phyloP scores from a whole-genome alignment of 2,888 invertebrate species.

The Pterostichus madidus region DNA sequence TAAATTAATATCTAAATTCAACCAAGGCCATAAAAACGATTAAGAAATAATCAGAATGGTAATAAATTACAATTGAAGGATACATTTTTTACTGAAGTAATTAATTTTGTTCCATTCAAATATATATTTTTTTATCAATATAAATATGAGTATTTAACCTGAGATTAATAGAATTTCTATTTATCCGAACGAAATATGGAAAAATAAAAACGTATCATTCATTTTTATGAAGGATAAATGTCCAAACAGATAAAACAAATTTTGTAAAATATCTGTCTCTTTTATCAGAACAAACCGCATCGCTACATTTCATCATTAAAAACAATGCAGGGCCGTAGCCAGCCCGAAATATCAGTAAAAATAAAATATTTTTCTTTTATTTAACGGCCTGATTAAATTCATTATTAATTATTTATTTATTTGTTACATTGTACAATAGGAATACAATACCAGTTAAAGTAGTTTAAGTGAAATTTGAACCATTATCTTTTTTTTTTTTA shows the following conservation, averaged over 20 bases:
- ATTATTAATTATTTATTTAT: too few relatives aligned
- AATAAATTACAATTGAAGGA: background rate
- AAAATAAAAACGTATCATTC: constrained; percentile 33
- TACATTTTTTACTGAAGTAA: background rate
- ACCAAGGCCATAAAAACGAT: background rate
- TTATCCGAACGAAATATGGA: constrained; percentile 7
- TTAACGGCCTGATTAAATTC: too few relatives aligned
- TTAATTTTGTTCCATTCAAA: background rate
- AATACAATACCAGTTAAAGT: too few relatives aligned
- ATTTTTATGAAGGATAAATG: constrained; percentile 32
- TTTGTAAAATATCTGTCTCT: constrained; percentile 32
- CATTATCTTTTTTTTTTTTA: too few relatives aligned
- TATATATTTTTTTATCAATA: background rate
- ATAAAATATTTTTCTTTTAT: background rate
- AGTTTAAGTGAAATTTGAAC: too few relatives aligned
- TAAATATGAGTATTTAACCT: constrained; percentile 32
- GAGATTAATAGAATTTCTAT: constrained; percentile 12
- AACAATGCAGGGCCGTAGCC: constrained; percentile 8
- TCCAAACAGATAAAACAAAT: constrained; percentile 36
- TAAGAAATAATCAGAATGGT: background rate
- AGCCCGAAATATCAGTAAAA: background rate
- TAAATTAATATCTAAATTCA: constrained; percentile 6
- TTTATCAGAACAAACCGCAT: constrained; percentile 23
- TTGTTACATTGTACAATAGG: too few relatives aligned
- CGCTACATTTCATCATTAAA: background rate